Evolutionary conservation across 2,113 vertebrate species (phyloP).

Genomic region (Pteruthius melanotis): DNA sequence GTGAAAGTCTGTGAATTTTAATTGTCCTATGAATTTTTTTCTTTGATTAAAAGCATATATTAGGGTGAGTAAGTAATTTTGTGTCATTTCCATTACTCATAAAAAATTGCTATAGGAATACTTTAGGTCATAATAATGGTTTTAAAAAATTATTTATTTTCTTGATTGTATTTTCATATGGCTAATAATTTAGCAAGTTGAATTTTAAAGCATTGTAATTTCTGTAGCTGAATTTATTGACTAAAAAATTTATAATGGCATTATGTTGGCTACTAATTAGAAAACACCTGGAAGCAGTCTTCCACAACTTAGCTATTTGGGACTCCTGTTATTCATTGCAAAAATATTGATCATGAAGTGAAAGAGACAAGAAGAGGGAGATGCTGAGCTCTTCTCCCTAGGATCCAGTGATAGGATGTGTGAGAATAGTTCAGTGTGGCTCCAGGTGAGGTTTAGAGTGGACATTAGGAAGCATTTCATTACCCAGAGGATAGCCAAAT

Average conservation of each 20-base stretch:
- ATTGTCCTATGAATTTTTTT: neutral
- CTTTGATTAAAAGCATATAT: neutral
- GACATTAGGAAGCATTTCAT: neutral
- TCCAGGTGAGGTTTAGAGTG: neutral
- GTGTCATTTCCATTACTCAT: neutral
- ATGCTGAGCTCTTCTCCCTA: neutral
- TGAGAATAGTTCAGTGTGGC: neutral
- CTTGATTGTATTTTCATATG: neutral
- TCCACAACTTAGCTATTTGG: neutral
- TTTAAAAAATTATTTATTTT: neutral
- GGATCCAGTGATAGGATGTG: rapidly evolving
- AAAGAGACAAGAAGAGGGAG: rapidly evolving
- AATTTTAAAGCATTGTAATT: neutral
- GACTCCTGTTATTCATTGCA: neutral
- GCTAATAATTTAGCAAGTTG: neutral
- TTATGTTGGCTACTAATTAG: neutral
- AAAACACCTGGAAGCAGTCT: neutral
- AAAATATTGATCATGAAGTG: neutral
- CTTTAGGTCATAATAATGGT: neutral
- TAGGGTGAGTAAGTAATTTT: neutral
- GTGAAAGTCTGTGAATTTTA: neutral
- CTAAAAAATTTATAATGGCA: neutral
- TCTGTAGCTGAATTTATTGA: neutral
- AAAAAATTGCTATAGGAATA: neutral
- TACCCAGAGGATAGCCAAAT: neutral